Base-by-base conservation (phyloP, 2,797 vertebrate genomes). In the Bucorvus abyssinicus region DNA sequence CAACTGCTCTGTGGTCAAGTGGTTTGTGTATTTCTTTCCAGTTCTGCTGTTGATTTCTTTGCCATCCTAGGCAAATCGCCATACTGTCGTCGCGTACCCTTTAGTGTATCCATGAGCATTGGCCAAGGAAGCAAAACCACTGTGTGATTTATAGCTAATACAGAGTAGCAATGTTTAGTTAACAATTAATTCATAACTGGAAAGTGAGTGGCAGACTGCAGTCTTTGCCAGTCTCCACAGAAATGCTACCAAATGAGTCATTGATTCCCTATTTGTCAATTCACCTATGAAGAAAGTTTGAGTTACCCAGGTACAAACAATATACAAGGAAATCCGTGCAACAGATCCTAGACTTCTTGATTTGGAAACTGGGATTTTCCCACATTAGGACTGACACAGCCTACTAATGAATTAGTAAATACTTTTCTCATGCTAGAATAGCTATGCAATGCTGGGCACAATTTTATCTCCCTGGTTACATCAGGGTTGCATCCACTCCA, bases 301-400 rank as follows among this genome's bases (percentile, higher is more conserved):
- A 93, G 70, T 52, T 84, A 4, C n/a, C 13, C 67, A 53, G 44
- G 24, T 57, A 5, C 36, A 59, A 93, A 50, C 69, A 74, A 5
- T 3, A 6, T 5, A 74, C 1, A 10, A 91, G 91, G 85, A 94
- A 95, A 84, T 55, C 57, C 1, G 18, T 60, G 14, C 24, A 59
- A 45, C 34, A 77, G 29, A 64, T 90, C 49, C 84, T 42, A 67
- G 52, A 14, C 18, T 84, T 64, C 68, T 75, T 85, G 55, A 24
- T 90, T 92, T 93, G 89, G 87, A 88, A 93, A 90, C 6, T 9
- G 90, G 91, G 93, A 74, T 89, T 96, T 95, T 89, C 94, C 91
- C 67, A 22, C 59, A 9, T 6, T 38, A 70, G 84, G 63, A 74
- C 50, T 68, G 45, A 57, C 53, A 61, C 30, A 76, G 84, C 47